Evolutionary conservation across 1,140 invertebrate species (phyloP).

Genomic region (Drosophila sulfurigaster): DNA sequence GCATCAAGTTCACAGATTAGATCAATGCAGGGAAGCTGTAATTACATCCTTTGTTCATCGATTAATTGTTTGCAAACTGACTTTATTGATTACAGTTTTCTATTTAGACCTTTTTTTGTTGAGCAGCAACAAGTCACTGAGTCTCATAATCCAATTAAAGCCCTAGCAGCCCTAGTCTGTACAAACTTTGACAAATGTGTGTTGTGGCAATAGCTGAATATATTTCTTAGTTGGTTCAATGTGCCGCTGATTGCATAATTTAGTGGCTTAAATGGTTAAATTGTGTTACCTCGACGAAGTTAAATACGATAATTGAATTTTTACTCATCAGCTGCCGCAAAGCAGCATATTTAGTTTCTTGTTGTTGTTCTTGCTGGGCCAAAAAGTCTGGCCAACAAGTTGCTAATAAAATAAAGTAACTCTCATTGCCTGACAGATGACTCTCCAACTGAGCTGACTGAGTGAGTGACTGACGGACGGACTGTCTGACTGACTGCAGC

Average conservation of each 20-base stretch:
- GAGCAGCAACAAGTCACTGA: no score
- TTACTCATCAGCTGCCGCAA: conserved; percentile 19
- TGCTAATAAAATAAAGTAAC: conserved; percentile 80
- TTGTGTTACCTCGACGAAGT: conserved; percentile 67
- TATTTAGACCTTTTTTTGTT: no score
- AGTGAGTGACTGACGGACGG: neutral
- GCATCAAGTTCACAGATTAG: conserved; percentile 25
- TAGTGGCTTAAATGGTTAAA: conserved; percentile 64
- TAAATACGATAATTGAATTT: conserved; percentile 73
- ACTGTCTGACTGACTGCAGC: neutral
- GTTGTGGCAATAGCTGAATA: neutral
- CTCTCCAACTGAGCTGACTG: neutral
- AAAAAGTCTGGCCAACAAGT: conserved; percentile 68
- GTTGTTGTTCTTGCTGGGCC: conserved; percentile 28
- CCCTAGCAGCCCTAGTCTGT: no score
- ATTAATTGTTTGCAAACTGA: neutral
- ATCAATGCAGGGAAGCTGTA: conserved; percentile 19
- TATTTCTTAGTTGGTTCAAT: conserved; percentile 38
- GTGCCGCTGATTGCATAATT: conserved; percentile 61
- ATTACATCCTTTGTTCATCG: neutral
- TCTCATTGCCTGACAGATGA: conserved; percentile 24
- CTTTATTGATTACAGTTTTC: neutral
- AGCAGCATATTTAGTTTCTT: conserved; percentile 62
- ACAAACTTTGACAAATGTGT: no score
- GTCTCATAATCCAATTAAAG: no score